Conservation (phyloP, 2,113 vertebrate species). For the Lepisosteus osseus region DNA sequence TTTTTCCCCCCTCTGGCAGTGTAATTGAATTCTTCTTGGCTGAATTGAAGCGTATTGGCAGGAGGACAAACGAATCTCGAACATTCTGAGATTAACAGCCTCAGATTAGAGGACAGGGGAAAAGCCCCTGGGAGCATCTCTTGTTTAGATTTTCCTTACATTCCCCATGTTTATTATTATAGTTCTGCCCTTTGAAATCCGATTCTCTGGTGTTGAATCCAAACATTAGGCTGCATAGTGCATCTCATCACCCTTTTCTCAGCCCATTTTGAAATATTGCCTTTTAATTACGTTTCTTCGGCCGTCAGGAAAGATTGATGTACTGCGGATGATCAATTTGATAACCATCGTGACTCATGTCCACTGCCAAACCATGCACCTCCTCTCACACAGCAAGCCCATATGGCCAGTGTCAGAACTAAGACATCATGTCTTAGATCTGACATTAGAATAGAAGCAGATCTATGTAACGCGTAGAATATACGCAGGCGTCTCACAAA, state of each 20-base stretch:
- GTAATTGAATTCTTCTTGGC: slow-evolving; percentile 28
- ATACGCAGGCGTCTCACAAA: too few relatives aligned
- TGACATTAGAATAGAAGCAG: too few relatives aligned
- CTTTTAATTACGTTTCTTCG: slow-evolving; percentile 19
- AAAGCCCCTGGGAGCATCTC: slow-evolving; percentile 15
- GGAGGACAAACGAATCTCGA: slow-evolving; percentile 15
- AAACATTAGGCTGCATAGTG: too few relatives aligned
- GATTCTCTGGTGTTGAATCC: too few relatives aligned
- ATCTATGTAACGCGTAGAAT: too few relatives aligned
- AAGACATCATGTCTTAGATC: too few relatives aligned
- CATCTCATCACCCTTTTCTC: too few relatives aligned
- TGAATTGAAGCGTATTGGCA: slow-evolving; percentile 13
- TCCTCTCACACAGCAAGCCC: too few relatives aligned
- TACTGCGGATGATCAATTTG: too few relatives aligned
- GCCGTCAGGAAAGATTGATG: slow-evolving; percentile 19
- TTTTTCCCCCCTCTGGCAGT: background rate
- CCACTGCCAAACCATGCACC: too few relatives aligned
- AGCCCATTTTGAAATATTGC: slow-evolving; percentile 7
- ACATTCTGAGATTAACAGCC: slow-evolving; percentile 32
- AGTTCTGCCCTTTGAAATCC: slow-evolving; percentile 14
- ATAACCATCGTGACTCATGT: too few relatives aligned
- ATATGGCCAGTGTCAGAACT: too few relatives aligned
- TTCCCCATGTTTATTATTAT: background rate
- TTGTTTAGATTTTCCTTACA: slow-evolving; percentile 23
- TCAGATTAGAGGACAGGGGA: slow-evolving; percentile 28